Conservation (phyloP, 37 sponge, comb jelly and placozoan species). For the Chondrilla cf. caribensis region DNA sequence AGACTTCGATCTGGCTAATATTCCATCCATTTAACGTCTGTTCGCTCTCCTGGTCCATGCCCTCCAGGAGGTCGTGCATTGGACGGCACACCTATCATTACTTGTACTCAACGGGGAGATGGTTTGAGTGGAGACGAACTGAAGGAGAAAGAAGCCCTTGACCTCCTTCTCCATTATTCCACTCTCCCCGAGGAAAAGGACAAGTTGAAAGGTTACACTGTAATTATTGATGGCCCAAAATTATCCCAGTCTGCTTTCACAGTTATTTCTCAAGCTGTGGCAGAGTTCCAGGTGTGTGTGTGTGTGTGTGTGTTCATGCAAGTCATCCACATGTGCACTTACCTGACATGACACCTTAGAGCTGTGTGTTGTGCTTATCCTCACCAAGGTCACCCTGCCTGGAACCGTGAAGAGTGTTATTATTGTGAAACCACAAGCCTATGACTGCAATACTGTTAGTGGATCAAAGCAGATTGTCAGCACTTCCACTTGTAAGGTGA, state of each 20-base stretch:
- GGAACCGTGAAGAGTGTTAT: not conserved
- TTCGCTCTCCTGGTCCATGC: not conserved
- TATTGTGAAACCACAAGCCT: too few relatives aligned
- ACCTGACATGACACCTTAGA: not conserved
- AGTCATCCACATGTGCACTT: not conserved
- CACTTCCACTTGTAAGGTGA: too few relatives aligned
- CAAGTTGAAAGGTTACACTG: constrained; percentile 39
- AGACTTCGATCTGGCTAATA: not conserved
- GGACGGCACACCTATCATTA: constrained; percentile 45
- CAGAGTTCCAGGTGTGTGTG: constrained; percentile 46
- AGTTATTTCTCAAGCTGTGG: constrained; percentile 41
- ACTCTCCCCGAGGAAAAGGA: constrained; percentile 63
- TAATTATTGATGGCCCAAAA: constrained; percentile 44
- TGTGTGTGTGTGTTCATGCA: constrained; percentile 18
- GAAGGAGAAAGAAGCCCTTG: constrained; percentile 35
- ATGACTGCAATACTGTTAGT: too few relatives aligned
- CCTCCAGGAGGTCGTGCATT: constrained; percentile 67
- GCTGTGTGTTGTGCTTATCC: not conserved
- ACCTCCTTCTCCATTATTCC: constrained; percentile 72
- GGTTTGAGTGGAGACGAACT: constrained; percentile 19
- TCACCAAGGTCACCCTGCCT: too few relatives aligned
- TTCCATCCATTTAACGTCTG: not conserved
- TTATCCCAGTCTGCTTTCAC: constrained; percentile 47
- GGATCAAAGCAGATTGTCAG: too few relatives aligned
- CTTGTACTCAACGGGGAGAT: constrained; percentile 38